Evolutionary conservation across 1,140 invertebrate genomes (phyloP).

Genomic region (Himalopsyche phryganea): DNA sequence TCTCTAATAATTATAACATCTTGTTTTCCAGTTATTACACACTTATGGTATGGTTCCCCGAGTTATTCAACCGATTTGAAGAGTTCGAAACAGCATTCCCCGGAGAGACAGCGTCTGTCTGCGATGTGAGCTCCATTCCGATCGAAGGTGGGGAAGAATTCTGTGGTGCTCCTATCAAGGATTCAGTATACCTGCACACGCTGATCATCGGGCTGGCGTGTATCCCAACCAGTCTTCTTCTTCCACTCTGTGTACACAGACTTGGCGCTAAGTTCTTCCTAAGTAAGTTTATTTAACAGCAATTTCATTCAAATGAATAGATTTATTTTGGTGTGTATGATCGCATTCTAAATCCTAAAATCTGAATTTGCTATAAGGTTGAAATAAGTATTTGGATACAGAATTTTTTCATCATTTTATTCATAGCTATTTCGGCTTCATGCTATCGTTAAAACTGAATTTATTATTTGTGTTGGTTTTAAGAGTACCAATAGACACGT

Average conservation of each 20-base stretch:
- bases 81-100: constrained; percentile 63
- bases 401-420: too few relatives aligned
- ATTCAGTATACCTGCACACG: constrained; percentile 67
- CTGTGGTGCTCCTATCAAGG: constrained; percentile 58
- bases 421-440: too few relatives aligned
- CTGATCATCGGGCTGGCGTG: constrained; percentile 70
- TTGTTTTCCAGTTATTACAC: constrained; percentile 67
- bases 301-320: too few relatives aligned
- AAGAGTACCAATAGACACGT: too few relatives aligned
- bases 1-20: not conserved
- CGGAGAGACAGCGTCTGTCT: constrained; percentile 62
- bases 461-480: too few relatives aligned
- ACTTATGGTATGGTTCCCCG: constrained; percentile 81
- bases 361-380: too few relatives aligned
- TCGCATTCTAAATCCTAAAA: too few relatives aligned
- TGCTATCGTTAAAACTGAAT: too few relatives aligned
- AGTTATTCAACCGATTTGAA: constrained; percentile 72
- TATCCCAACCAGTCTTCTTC: constrained; percentile 68
- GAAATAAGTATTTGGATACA: too few relatives aligned
- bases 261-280: constrained; percentile 72
- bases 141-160: constrained; percentile 46
- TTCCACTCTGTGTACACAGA: constrained; percentile 68
- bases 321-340: too few relatives aligned
- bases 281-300: constrained; percentile 55
- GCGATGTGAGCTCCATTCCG: constrained; percentile 62